Base-by-base conservation (phyloP, 1,140 invertebrate genomes). In the Heliothis subflexa region DNA sequence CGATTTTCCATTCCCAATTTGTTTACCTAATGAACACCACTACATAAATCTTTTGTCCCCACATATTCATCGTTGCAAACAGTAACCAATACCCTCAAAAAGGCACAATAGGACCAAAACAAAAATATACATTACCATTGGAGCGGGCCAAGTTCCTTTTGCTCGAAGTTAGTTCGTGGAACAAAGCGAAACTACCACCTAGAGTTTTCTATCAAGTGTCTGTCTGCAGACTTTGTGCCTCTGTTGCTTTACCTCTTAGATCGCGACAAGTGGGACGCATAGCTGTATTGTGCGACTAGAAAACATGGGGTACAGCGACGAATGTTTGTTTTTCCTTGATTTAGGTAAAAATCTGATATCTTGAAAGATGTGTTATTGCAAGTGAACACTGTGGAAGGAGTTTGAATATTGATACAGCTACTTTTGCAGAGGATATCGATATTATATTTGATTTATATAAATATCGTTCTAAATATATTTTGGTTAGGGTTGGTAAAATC, bases 161-260 rank as follows among this genome's bases (percentile, higher is more conserved):
- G 61, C 28, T 45, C 7, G 28, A 7, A 77, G 74, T 77, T 66
- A 68, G 74, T 68, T 77, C 74, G n/a, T 28, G 74, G 61, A 68
- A 77, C 74, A 77, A 77, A 77, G 74, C 10, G 16, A 77, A 77
- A 68, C 59, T 77, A 77, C 72, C 74, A 77, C 72, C 72, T 62
- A 75, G 50, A 77, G 62, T 77, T 77, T 77, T 77, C 61, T 68
- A 77, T 77, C 74, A 75, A 75, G 74, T 77, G 74, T 77, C 50
- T 77, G 74, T 68, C 74, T 66, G 52, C 62, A 57, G 74, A 77
- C 74, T 77, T 77, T 77, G 74, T 77, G 59, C 47, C 25, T 64
- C 59, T 52, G 50, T 47, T 52, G 62, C 49, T 72, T 55, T 12
- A 7, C n/a, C 55, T 33, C n/a, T 55, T 14, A 49, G 25, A 72